Base-by-base conservation (phyloP, 2,113 vertebrate genomes). In the Poeciliopsis prolifica region DNA sequence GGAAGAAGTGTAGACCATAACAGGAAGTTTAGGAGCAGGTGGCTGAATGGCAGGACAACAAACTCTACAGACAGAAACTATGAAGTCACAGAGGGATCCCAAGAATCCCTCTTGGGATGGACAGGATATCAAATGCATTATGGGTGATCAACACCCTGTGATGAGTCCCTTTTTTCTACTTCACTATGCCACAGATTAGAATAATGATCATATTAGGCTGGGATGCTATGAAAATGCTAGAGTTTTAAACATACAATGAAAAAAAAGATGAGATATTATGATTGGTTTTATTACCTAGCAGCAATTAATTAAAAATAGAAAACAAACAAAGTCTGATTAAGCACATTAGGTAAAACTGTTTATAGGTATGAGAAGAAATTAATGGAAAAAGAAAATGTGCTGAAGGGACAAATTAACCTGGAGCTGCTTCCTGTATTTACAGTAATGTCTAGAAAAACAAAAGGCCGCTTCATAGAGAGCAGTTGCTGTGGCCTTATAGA, bases 1-100 rank as follows among this genome's bases (percentile, higher is more conserved):
- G 68, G 72, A 66, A 22, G 15, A 78, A 77, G 75, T 54, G 65
- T 79, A 26, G 15, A 44, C 65, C 67, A 72, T 68, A 44, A 68
- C 37, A 75, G 29, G 76, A 82, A 82, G 85, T 84, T 85, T 72
- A 64, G 28, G 83, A 91, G 79, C 88, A 87, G 86, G 90, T 89
- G 84, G 81, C 81, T 68, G 73, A 87, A 85, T 86, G 82, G 82
- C 86, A 83, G 79, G 81, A 87, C 72, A 64, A 74, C 86, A 89
- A 88, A 89, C 86, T 87, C 87, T 82, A 65, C 77, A 85, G 77
- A 75, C 5, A 70, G 77, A 81, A 75, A 80, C 65, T 10, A 70
- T 61, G 66, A 80, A 77, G 79, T 74, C 75, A 14, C 81, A 84
- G 88, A 78, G 81, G 88, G 88, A 86, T 54, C 77, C 84, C 82